phyloP scores from a whole-genome alignment of 2,888 invertebrate species.

The Drosophila trichaetosa region DNA sequence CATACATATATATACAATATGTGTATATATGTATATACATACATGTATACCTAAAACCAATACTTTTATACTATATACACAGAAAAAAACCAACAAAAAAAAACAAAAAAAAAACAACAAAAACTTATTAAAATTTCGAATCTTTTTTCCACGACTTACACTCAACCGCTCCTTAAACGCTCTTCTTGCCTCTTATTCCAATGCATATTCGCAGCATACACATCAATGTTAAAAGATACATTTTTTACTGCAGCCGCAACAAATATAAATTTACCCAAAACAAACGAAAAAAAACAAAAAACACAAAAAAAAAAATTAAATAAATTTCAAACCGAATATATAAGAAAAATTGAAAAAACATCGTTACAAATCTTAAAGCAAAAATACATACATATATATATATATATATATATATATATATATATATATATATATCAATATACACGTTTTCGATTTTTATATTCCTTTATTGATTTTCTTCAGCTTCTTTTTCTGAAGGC shows the following conservation, averaged over 20 bases:
- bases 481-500: slow-evolving; percentile 26
- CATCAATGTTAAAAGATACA: slow-evolving; percentile 63
- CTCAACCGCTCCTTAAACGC: slow-evolving; percentile 32
- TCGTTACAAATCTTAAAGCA: slow-evolving; percentile 19
- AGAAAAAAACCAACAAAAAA: slow-evolving; percentile 27
- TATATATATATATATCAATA: slow-evolving; percentile 9
- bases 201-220: slow-evolving; percentile 37
- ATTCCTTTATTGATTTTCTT: slow-evolving; percentile 30
- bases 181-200: slow-evolving; percentile 43
- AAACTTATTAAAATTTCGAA: slow-evolving; percentile 36
- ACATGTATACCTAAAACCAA: slow-evolving; percentile 41
- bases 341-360: slow-evolving; percentile 11
- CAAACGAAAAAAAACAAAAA: not conserved
- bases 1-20: not conserved
- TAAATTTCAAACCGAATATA: slow-evolving; percentile 14
- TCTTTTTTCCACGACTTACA: slow-evolving; percentile 48
- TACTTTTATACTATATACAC: slow-evolving; percentile 77
- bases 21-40: not conserved
- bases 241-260: slow-evolving; percentile 67
- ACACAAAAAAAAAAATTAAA: slow-evolving; percentile 13
- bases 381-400: not conserved
- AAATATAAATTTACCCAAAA: slow-evolving; percentile 44
- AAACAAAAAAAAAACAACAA: slow-evolving; percentile 18
- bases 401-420: not conserved
- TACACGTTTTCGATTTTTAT: slow-evolving; percentile 21